A percentile compares a stretch with the other conserved stretches of the same genome.
Evolutionary conservation across 2,888 invertebrate species (phyloP).

Genomic region (Heliconius charithonia): DNA sequence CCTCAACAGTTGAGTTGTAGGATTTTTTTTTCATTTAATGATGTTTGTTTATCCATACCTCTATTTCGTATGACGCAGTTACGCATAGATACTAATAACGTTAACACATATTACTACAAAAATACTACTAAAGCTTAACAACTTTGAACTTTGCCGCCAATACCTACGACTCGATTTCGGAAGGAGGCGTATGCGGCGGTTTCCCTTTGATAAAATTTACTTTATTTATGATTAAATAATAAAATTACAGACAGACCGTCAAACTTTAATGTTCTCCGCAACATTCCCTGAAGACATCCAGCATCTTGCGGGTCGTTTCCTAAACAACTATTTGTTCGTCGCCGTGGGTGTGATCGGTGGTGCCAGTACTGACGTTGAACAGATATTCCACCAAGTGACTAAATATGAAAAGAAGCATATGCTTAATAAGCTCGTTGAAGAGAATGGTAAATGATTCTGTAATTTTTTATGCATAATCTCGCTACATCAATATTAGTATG

Average conservation of each 20-base stretch:
- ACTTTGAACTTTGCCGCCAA: no score
- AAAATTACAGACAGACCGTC: conserved; percentile 87
- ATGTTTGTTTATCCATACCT: no score
- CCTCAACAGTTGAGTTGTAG: no score
- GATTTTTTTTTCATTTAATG: no score
- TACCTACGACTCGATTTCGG: no score
- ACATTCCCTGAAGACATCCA: conserved; percentile 99
- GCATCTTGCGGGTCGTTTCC: conserved; percentile 89
- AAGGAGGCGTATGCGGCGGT: no score
- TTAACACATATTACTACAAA: no score
- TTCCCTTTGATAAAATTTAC: no score
- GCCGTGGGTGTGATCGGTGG: conserved; percentile 96
- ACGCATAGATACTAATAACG: no score
- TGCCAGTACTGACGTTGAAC: conserved; percentile 95
- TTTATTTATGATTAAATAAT: no score
- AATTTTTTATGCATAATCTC: not conserved
- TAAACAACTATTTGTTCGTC: conserved; percentile 92
- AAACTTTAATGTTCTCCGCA: conserved; percentile 99
- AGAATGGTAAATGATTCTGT: conserved; percentile 71
- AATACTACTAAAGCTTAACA: no score
- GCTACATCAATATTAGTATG: not conserved
- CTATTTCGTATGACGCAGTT: no score
- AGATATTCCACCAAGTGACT: conserved; percentile 87
- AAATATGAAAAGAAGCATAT: conserved; percentile 90
- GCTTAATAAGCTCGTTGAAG: conserved; percentile 87